phyloP scores from a whole-genome alignment of 2,888 invertebrate species.

The Fragum whitleyi region DNA sequence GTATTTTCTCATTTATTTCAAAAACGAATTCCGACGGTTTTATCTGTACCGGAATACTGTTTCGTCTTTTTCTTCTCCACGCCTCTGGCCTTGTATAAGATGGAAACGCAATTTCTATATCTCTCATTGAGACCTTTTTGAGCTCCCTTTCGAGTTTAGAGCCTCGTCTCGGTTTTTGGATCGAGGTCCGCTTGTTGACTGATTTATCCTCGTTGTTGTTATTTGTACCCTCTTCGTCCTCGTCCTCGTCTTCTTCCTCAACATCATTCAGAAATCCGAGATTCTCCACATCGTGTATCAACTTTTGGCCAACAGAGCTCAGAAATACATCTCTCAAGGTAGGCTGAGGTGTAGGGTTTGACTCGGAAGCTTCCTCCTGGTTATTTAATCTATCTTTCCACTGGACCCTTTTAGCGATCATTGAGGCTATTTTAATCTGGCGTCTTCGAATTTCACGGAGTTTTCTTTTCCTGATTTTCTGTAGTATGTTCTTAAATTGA shows the following conservation, averaged over 20 bases:
- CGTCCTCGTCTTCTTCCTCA: slow-evolving; percentile 17
- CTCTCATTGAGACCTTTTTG: slow-evolving; percentile 39
- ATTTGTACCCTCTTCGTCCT: not conserved
- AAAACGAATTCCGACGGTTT: slow-evolving; percentile 51
- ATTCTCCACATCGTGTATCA: slow-evolving; percentile 51
- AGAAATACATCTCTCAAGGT: slow-evolving; percentile 62
- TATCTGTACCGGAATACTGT: slow-evolving; percentile 47
- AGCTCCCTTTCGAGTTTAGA: slow-evolving; percentile 41
- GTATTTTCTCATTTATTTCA: slow-evolving; percentile 52
- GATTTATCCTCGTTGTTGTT: not conserved
- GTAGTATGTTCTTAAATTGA: slow-evolving; percentile 58
- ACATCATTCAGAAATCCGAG: slow-evolving; percentile 27
- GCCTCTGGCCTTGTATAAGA: not conserved
- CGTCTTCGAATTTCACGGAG: slow-evolving; percentile 33
- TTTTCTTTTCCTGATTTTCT: slow-evolving; percentile 52
- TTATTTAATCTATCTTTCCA: slow-evolving; percentile 35
- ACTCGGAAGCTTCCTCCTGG: slow-evolving; percentile 26
- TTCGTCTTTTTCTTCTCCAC: slow-evolving; percentile 36
- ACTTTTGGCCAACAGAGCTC: slow-evolving; percentile 50
- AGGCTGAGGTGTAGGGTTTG: slow-evolving; percentile 28
- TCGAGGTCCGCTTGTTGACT: not conserved
- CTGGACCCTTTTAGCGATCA: slow-evolving; percentile 43
- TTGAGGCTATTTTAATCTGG: slow-evolving; percentile 43
- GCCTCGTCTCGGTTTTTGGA: not conserved
- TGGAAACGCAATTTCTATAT: slow-evolving; percentile 27